These are phyloP conservation scores for Sebastes oblongus DNA, from an alignment of 2,797 vertebrate species.

Conservation along the genomic window DNA sequence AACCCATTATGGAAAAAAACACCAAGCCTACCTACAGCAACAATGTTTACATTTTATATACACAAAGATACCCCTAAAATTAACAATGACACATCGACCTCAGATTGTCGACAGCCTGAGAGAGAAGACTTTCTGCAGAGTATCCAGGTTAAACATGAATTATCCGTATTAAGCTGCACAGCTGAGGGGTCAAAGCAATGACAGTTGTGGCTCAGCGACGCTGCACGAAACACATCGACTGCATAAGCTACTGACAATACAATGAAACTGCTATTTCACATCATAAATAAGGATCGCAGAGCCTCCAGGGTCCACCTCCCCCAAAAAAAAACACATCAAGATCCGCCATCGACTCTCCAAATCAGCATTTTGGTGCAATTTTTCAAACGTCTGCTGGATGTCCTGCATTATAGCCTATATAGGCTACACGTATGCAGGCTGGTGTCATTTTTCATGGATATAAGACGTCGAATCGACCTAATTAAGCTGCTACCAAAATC, in stretches of 20 bases:
- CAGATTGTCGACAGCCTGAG: neutral
- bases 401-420: neutral
- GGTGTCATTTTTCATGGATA: conserved; percentile 5
- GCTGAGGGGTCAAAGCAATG: conserved; percentile 85
- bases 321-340: conserved; percentile 47
- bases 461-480: conserved; percentile 42
- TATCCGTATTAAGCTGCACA: conserved; percentile 76
- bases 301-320: conserved; percentile 1
- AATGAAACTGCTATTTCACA: neutral
- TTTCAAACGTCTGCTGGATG: conserved; percentile 26
- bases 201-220: conserved; percentile 76
- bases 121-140: conserved; percentile 22
- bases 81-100: neutral
- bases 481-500: conserved; percentile 12
- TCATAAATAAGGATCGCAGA: neutral
- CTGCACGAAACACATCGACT: conserved; percentile 29
- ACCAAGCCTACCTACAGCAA: conserved; percentile 4
- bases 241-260: neutral
- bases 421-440: neutral
- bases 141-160: conserved; percentile 78
- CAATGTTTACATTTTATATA: conserved; percentile 51
- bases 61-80: neutral
- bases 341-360: conserved; percentile 66
- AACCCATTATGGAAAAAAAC: conserved; percentile 7
- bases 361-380: conserved; percentile 72